A percentile compares a stretch with the other conserved stretches of the same genome.
phyloP scores from a whole-genome alignment of 2,797 vertebrate genomes.

The Pempheris klunzingeri region DNA sequence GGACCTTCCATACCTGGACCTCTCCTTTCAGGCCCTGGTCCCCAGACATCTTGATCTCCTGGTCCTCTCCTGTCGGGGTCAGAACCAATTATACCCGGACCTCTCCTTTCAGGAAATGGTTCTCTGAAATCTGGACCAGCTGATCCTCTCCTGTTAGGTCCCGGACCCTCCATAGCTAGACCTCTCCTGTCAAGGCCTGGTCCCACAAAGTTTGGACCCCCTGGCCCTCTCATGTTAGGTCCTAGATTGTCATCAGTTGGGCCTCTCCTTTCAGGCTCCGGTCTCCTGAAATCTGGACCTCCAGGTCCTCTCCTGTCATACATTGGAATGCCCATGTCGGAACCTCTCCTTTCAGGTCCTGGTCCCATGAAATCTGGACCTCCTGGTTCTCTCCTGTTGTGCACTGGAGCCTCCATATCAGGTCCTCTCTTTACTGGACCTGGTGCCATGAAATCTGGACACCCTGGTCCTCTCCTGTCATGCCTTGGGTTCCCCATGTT shows the following conservation, averaged over 20 bases:
- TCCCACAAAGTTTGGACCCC: constrained; percentile 1
- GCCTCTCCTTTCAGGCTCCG: neutral
- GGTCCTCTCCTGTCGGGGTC: constrained; percentile 10
- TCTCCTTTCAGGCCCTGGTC: constrained; percentile 13
- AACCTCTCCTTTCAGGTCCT: neutral
- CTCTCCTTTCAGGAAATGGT: constrained; percentile 20
- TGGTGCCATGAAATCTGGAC: neutral
- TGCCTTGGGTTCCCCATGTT: constrained; percentile 19
- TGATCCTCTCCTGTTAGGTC: constrained; percentile 27
- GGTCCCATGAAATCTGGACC: constrained; percentile 5
- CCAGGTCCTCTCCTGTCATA: constrained; percentile 2
- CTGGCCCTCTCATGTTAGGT: constrained; percentile 1
- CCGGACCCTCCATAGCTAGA: constrained; percentile 1
- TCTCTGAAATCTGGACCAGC: constrained; percentile 20
- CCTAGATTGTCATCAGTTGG: neutral
- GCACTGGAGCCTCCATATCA: neutral
- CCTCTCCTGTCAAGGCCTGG: constrained; percentile 16
- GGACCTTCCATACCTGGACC: neutral
- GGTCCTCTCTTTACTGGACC: constrained; percentile 6
- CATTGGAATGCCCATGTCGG: neutral
- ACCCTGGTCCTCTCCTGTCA: constrained; percentile 17
- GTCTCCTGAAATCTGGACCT: constrained; percentile 5
- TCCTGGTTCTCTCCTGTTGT: constrained; percentile 4
- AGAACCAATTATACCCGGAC: neutral
- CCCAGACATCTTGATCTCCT: constrained; percentile 16